Base-by-base conservation (phyloP, 2,888 invertebrate species). In the Saturnia japonica region DNA sequence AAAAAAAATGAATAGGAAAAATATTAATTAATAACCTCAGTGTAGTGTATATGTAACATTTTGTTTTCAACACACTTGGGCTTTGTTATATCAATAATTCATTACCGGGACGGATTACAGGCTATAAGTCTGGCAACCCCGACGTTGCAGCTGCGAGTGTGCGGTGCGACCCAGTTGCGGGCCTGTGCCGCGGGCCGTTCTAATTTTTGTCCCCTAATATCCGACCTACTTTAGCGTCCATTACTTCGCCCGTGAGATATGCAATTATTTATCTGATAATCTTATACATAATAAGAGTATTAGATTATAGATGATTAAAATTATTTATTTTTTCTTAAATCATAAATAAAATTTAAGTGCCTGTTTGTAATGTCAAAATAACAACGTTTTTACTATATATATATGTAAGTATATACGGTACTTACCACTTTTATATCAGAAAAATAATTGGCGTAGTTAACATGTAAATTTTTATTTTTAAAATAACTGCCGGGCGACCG, bases 121-220 rank as follows among this genome's bases (percentile, higher is more conserved):
- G 76, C 78, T 76, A 79, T 80, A 79, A 81, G 78, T 81, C 81
- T 78, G 77, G 78, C 76, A 76, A 75, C 77, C 75, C 80, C 74
- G 76, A 73, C 79, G 80, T 77, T 79, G 75, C 75, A 77, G 73
- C 74, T 76, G 80, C 72, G 80, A 82, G 77, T 74, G 77, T 79
- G 81, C 85, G 91, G 77, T 79, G 81, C 85, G 91, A 86, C 90
- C 90, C 82, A 91, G 82, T 91, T 88, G 87, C 78, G 78, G 69
- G 75, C 75, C 3, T 19, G 47, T 47, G 82, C 90, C 88, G 87
- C 78, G 78, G 70, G 74, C 75, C 78, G 83, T 83, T 84, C 87
- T 87, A 89, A 82, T 88, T 88, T 84, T 84, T 84, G 87, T 89
- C 88, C 89, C 90, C 89, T 90, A 89, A 91, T 90, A 90, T 87